These are phyloP conservation scores for Cyanoderma ruficeps DNA, from an alignment of 2,113 vertebrate genomes.

Conservation along the genomic window DNA sequence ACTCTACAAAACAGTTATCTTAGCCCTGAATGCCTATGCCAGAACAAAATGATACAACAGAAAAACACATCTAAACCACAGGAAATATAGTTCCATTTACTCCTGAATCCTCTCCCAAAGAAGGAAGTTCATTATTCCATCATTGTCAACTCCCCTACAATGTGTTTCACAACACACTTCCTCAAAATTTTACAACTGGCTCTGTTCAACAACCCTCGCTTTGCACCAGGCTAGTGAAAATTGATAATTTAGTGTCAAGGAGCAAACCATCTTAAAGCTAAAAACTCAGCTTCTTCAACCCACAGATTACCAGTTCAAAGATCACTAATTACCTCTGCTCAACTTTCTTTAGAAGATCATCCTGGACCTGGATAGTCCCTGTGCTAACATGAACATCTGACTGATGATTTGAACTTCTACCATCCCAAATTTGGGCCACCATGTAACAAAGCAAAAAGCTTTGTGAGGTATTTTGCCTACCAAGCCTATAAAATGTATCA, in stretches of 20 bases:
- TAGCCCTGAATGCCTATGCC: not conserved
- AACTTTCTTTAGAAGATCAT: not conserved
- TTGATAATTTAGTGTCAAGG: not conserved
- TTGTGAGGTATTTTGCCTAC: not conserved
- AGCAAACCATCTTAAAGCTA: not conserved
- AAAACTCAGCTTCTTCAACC: not conserved
- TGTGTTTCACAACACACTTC: not conserved
- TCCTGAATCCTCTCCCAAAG: not conserved
- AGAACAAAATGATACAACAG: not conserved
- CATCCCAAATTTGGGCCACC: not conserved
- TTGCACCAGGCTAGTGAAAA: not conserved
- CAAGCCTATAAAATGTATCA: not conserved
- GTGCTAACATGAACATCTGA: not conserved
- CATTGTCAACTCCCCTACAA: not conserved
- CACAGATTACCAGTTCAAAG: not conserved
- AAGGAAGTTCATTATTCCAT: slow-evolving; percentile 21
- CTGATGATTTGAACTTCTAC: not conserved
- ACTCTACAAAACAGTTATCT: not conserved
- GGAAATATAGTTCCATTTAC: slow-evolving; percentile 10
- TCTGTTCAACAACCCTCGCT: not conserved
- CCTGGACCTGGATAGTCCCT: not conserved
- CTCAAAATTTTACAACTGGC: not conserved
- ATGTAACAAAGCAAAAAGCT: not conserved
- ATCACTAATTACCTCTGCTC: not conserved
- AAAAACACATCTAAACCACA: slow-evolving; percentile 29